phyloP scores from a whole-genome alignment of 2,888 invertebrate species.

The Microctonus hyperodae region DNA sequence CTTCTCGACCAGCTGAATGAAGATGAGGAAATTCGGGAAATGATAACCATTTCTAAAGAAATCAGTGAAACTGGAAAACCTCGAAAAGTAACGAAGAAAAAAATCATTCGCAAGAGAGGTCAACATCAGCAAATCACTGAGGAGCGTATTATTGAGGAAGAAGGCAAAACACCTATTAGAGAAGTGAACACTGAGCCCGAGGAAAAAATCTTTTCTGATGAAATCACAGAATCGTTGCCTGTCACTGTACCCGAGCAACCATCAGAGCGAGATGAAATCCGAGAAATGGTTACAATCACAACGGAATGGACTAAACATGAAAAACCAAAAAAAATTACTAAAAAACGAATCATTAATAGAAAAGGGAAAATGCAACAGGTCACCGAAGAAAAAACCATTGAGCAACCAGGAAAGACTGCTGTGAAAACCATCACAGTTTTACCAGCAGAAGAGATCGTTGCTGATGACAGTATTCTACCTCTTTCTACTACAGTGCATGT shows the following conservation, averaged over 20 bases:
- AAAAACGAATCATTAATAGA: conserved; percentile 37
- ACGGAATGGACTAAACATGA: conserved; percentile 41
- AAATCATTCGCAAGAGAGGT: conserved; percentile 45
- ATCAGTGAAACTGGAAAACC: conserved; percentile 52
- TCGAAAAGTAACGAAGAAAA: conserved; percentile 34
- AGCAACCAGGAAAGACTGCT: conserved; percentile 41
- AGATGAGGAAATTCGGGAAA: conserved; percentile 56
- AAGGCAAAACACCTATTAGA: conserved; percentile 26
- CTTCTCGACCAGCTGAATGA: conserved; percentile 46
- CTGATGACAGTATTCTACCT: conserved; percentile 57
- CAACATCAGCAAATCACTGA: conserved; percentile 54
- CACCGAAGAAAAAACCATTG: conserved; percentile 48
- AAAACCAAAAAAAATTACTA: conserved; percentile 49
- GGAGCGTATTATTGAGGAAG: conserved; percentile 54
- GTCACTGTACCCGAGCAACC: conserved; percentile 41
- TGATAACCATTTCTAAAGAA: conserved; percentile 45
- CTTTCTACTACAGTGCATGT: conserved; percentile 43
- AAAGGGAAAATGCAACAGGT: conserved; percentile 40
- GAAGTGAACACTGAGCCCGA: conserved; percentile 28
- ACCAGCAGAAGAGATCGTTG: conserved; percentile 46
- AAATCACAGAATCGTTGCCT: conserved; percentile 23
- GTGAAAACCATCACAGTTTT: conserved; percentile 26
- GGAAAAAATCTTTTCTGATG: conserved; percentile 35
- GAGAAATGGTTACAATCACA: conserved; percentile 46
- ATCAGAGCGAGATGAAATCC: conserved; percentile 46